A percentile compares a stretch with the other conserved stretches of the same genome.
Conservation (phyloP, 2,888 invertebrate species). For the Didymodactylos carnosus region DNA sequence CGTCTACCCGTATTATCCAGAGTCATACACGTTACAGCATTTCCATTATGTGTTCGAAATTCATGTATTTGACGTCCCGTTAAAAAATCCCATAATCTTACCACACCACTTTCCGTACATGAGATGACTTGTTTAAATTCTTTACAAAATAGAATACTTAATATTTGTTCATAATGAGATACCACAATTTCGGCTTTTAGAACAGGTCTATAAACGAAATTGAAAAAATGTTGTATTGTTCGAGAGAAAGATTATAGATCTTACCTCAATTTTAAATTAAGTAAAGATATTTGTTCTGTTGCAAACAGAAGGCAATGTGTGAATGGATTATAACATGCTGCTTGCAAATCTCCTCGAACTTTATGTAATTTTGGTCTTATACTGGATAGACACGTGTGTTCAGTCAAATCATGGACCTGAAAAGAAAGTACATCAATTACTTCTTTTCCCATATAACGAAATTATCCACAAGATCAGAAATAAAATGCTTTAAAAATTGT, state of each 20-base stretch:
- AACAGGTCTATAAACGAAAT: slow-evolving; percentile 18
- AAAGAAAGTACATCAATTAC: no score
- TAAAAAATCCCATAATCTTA: slow-evolving; percentile 34
- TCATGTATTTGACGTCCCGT: slow-evolving; percentile 32
- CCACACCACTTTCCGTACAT: slow-evolving; percentile 31
- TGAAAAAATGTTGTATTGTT: no score
- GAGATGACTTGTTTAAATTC: slow-evolving; percentile 33
- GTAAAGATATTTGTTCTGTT: slow-evolving; percentile 31
- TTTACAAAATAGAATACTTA: slow-evolving; percentile 28
- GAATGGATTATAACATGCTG: slow-evolving; percentile 29
- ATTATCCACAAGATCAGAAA: no score
- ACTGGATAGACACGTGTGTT: slow-evolving; percentile 32
- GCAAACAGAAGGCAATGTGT: slow-evolving; percentile 30
- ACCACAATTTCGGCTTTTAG: slow-evolving; percentile 29
- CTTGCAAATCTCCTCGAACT: slow-evolving; percentile 33
- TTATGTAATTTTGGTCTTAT: slow-evolving; percentile 34
- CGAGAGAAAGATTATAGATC: no score
- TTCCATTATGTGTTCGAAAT: slow-evolving; percentile 31
- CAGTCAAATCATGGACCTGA: slow-evolving; percentile 34
- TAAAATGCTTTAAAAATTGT: no score
- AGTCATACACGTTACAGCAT: slow-evolving; percentile 33
- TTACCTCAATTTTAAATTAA: no score
- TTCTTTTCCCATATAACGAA: no score
- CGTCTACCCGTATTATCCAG: slow-evolving; percentile 32
- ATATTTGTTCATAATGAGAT: slow-evolving; percentile 32